phyloP scores from a whole-genome alignment of 2,113 vertebrate genomes.

The Raphicerus campestris region DNA sequence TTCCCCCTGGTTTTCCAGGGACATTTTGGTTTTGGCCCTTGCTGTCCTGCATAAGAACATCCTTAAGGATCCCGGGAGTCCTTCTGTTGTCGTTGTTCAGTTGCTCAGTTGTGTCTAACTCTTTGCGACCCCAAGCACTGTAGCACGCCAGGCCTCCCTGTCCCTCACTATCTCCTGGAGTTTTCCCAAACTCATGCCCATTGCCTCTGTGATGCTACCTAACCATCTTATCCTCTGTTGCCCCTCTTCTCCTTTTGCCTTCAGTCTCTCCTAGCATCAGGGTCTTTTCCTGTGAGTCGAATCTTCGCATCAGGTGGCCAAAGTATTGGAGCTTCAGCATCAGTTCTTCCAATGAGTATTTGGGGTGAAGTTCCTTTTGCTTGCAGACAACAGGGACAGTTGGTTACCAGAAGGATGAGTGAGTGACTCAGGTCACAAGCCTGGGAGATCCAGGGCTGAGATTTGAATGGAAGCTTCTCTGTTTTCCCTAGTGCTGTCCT shows the following conservation, averaged over 20 bases:
- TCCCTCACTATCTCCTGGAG: not conserved
- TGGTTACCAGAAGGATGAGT: not conserved
- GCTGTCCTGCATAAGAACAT: not conserved
- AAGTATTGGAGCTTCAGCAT: not conserved
- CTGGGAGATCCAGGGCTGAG: not conserved
- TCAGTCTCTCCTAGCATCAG: not conserved
- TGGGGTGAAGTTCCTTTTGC: not conserved
- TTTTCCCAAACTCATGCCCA: not conserved
- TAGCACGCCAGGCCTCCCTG: not conserved
- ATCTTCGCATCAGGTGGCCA: not conserved
- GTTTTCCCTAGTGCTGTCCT: not conserved
- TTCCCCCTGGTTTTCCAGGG: not conserved
- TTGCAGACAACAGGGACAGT: not conserved
- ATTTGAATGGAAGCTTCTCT: not conserved
- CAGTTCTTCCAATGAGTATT: not conserved
- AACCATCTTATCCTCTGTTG: not conserved
- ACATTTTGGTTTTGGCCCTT: not conserved
- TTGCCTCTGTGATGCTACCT: accelerated
- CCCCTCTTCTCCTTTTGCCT: not conserved
- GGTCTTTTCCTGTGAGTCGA: not conserved
- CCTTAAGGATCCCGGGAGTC: not conserved
- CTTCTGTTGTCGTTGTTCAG: not conserved
- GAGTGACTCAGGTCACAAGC: not conserved
- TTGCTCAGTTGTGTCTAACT: not conserved
- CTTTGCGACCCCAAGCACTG: not conserved